A percentile compares a stretch with the other conserved stretches of the same genome.
These are phyloP conservation scores for Trileptium ribeirensis DNA, from an alignment of 2,888 invertebrate genomes.

Conservation along the genomic window DNA sequence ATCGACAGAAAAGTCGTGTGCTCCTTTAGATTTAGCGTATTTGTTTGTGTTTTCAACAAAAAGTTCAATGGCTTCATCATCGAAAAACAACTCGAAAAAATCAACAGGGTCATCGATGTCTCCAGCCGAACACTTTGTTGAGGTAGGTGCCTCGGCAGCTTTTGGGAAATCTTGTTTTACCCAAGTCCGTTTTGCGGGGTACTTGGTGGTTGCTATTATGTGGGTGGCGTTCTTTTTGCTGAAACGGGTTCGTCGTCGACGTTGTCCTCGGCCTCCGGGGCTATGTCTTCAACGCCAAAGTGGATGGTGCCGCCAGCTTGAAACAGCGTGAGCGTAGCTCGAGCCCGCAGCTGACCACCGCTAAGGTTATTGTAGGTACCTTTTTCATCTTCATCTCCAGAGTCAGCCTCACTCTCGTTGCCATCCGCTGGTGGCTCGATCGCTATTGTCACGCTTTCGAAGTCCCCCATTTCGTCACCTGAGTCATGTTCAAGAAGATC, in stretches of 20 bases:
- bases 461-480: not conserved
- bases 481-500: not conserved
- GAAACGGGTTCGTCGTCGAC: too few species aligned
- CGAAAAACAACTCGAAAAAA: not conserved
- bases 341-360: not conserved
- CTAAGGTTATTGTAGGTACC: not conserved
- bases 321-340: too few species aligned
- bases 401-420: not conserved
- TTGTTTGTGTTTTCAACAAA: not conserved
- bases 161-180: too few species aligned
- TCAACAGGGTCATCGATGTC: not conserved
- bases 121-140: too few species aligned
- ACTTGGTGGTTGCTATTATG: too few species aligned
- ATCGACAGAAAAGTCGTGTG: not conserved
- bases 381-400: not conserved
- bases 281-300: too few species aligned
- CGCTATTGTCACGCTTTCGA: not conserved
- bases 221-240: too few species aligned
- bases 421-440: not conserved
- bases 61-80: not conserved
- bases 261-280: too few species aligned
- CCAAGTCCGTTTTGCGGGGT: not conserved
- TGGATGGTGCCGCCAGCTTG: too few species aligned
- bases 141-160: too few species aligned
- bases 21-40: not conserved